Base-by-base conservation (phyloP, 2,888 invertebrate species). In the Eledone cirrhosa region DNA sequence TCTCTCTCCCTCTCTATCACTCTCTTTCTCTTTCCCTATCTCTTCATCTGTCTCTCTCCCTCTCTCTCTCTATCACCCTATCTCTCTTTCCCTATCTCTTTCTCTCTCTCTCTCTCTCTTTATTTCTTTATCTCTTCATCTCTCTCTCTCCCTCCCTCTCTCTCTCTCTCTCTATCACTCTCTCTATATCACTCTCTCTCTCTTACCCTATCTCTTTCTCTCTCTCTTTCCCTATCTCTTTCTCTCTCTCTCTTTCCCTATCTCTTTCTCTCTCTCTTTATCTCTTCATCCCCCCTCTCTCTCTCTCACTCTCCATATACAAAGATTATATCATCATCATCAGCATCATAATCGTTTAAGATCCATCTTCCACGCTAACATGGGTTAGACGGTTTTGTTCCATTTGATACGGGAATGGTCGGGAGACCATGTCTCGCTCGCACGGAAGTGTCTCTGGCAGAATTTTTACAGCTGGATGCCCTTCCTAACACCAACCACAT, bases 131-230 rank as follows among this genome's bases (percentile, higher is more conserved):
- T n/a, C n/a, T n/a, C 53, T 13, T 19, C 19, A 53, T 53, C 53
- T 53, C 53, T 53, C 53, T 53, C 53, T 53, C 53, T 27, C 22
- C 19, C 19, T 8, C 27, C 11, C 19, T 5, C 8, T 63, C 59
- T 59, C 59, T 59, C 59, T 59, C 33, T 59, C 59, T 22, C 59
- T n/a, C 13, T 59, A 4, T 24, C 13, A 4, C 24, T 24, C 59
- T 59, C 59, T 59, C 22, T 53, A 19, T 53, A 19, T 16, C n/a
- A n/a, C 72, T 72, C 72, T 72, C 72, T 72, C 72, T 72, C 72
- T 72, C 72, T 72, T 16, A 7, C 72, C 14, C 72, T 72, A 5
- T 72, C 72, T 72, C 72, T 31, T 16, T 29, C 33, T 31, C 59
- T 59, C 59, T 59, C 24, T 59, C 22, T 24, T 13, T 59, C 59